Conservation (phyloP, 2,888 invertebrate species). For the Andrena hattorfiana region DNA sequence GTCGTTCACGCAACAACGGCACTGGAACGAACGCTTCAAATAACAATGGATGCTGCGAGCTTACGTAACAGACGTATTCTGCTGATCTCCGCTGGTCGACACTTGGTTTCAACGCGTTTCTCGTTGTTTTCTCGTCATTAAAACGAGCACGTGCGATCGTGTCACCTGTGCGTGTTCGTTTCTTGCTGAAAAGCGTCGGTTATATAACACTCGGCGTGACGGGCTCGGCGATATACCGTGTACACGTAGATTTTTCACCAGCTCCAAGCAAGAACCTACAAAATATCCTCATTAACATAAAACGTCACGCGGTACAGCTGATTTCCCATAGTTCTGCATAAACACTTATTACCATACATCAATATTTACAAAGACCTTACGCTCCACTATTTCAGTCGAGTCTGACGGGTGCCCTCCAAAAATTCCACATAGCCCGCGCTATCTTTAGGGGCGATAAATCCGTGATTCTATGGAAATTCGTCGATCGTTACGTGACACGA, state of each 20-base stretch:
- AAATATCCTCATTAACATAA: neutral
- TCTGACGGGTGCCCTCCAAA: neutral
- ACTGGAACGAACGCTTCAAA: neutral
- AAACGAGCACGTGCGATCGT: neutral
- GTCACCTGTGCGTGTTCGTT: constrained; percentile 3
- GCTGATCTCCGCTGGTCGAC: constrained; percentile 3
- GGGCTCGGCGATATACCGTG: too few species aligned
- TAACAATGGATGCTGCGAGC: neutral
- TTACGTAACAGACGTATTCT: neutral
- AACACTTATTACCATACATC: neutral
- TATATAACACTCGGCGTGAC: neutral
- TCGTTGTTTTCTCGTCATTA: neutral
- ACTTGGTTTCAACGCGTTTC: neutral
- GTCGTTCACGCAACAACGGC: neutral
- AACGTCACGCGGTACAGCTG: neutral
- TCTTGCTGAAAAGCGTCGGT: neutral
- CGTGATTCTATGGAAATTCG: constrained; percentile 38
- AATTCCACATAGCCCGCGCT: neutral
- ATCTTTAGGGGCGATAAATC: constrained; percentile 5
- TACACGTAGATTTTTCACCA: neutral
- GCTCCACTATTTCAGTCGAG: neutral
- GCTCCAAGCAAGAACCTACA: neutral
- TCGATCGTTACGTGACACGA: constrained; percentile 23
- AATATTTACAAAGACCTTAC: neutral
- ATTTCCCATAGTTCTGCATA: neutral